A percentile compares a stretch with the other conserved stretches of the same genome.
phyloP scores from a whole-genome alignment of 2,888 invertebrate species.

The Mycalesis mineus region DNA sequence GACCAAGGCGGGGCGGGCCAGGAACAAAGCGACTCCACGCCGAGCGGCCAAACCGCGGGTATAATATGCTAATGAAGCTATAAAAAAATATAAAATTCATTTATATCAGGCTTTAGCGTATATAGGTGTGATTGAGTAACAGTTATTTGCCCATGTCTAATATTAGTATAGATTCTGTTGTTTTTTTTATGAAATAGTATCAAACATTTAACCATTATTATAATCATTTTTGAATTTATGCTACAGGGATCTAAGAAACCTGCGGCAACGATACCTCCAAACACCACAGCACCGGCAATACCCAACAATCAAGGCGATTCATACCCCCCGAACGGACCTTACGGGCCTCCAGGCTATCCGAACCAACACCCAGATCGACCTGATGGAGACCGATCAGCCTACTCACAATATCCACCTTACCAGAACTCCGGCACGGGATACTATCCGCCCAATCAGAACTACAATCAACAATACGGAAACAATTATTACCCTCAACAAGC shows the following conservation, averaged over 20 bases:
- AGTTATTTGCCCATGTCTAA: too few species aligned
- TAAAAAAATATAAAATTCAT: too few species aligned
- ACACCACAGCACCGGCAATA: slow-evolving; percentile 45
- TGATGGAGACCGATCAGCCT: slow-evolving; percentile 44
- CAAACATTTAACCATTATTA: too few species aligned
- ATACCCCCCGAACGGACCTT: slow-evolving; percentile 58
- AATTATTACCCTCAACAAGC: slow-evolving; percentile 66
- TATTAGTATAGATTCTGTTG: too few species aligned
- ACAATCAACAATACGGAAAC: slow-evolving; percentile 61
- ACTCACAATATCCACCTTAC: slow-evolving; percentile 63
- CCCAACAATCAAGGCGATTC: slow-evolving; percentile 45
- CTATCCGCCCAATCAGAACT: slow-evolving; percentile 72
- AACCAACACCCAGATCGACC: slow-evolving; percentile 35
- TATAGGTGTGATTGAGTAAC: too few species aligned
- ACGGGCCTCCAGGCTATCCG: slow-evolving; percentile 47
- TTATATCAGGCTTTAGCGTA: too few species aligned
- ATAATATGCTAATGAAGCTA: too few species aligned
- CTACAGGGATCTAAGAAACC: slow-evolving; percentile 72
- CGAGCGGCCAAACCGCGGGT: slow-evolving; percentile 51
- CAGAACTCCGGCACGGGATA: slow-evolving; percentile 57
- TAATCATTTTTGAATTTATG: too few species aligned
- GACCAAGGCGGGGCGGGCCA: slow-evolving; percentile 59
- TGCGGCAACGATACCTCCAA: slow-evolving; percentile 72
- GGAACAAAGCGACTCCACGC: slow-evolving; percentile 43
- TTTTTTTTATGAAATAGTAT: too few species aligned